phyloP scores from a whole-genome alignment of 1,140 invertebrate species.

The Maconellicoccus hirsutus region DNA sequence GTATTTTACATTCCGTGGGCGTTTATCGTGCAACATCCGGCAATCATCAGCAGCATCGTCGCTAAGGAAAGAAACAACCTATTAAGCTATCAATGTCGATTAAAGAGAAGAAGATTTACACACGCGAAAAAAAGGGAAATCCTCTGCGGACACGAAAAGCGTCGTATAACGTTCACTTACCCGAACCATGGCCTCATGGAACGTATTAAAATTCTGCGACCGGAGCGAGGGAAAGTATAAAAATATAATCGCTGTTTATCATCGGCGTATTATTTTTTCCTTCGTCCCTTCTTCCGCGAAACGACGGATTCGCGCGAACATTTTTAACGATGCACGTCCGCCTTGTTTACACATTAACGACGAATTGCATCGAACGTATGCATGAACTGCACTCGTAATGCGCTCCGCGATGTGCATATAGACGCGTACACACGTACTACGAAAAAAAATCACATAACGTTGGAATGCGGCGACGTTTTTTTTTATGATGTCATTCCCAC shows the following conservation, averaged over 20 bases:
- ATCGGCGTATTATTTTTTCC: not conserved
- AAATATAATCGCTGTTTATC: no score
- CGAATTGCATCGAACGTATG: not conserved
- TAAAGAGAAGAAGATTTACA: not conserved
- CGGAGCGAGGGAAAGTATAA: no score
- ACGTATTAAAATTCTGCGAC: not conserved
- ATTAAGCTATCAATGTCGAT: conserved; percentile 4
- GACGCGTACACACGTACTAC: not conserved
- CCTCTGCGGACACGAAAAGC: not conserved
- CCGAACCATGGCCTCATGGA: not conserved
- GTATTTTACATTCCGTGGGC: conserved; percentile 6
- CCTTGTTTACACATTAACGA: not conserved
- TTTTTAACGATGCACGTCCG: not conserved
- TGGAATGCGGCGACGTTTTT: not conserved
- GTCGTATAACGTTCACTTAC: not conserved
- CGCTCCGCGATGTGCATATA: not conserved
- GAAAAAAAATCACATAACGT: not conserved
- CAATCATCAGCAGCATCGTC: not conserved
- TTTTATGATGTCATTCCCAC: conserved; percentile 8
- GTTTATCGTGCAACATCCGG: conserved; percentile 7
- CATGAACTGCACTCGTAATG: not conserved
- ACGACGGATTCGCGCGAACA: not conserved
- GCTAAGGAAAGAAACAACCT: not conserved
- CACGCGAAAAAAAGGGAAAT: not conserved
- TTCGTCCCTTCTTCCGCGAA: not conserved